Percentiles rank a stretch among this genome's conserved stretches.
Conservation (phyloP, 2,113 vertebrate species). For the Caranx ignobilis region DNA sequence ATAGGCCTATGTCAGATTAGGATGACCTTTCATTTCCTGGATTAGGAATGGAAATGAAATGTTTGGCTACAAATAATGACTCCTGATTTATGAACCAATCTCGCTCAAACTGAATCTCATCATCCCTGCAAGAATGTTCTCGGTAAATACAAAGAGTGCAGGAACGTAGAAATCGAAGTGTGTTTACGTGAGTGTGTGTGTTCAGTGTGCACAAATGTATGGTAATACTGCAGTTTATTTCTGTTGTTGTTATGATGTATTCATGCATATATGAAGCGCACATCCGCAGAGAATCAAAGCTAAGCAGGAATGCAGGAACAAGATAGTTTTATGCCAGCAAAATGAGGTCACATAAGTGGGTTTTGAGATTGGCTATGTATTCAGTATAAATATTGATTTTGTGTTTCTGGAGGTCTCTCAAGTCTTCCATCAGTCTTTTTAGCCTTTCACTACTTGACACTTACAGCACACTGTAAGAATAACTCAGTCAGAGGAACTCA, state of each 20-base stretch:
- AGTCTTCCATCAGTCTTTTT: conserved; percentile 45
- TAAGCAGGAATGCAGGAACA: conserved; percentile 32
- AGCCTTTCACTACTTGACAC: conserved; percentile 42
- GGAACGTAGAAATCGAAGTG: conserved; percentile 26
- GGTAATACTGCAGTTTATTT: conserved; percentile 21
- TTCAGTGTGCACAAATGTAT: conserved; percentile 14
- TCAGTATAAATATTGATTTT: conserved; percentile 69
- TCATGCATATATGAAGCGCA: conserved; percentile 29
- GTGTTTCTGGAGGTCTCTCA: conserved; percentile 54
- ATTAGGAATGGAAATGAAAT: conserved; percentile 60
- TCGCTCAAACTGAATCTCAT: conserved; percentile 52
- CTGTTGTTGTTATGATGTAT: conserved; percentile 40
- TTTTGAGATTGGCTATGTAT: conserved; percentile 58
- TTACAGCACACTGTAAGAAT: conserved; percentile 21
- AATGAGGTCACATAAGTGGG: conserved; percentile 62
- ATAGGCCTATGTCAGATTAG: conserved; percentile 70
- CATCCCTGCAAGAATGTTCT: conserved; percentile 26
- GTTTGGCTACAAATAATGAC: conserved; percentile 59
- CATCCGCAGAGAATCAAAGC: conserved; percentile 40
- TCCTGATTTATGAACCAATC: conserved; percentile 71
- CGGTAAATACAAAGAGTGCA: conserved; percentile 56
- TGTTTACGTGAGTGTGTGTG: conserved; percentile 8
- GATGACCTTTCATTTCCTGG: conserved; percentile 72
- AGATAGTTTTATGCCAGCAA: conserved; percentile 39
- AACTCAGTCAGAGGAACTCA: conserved; percentile 9